Percentiles rank a stretch among this genome's conserved stretches.
These are phyloP conservation scores for Athalia circularis DNA, from an alignment of 2,888 invertebrate species.

Conservation along the genomic window DNA sequence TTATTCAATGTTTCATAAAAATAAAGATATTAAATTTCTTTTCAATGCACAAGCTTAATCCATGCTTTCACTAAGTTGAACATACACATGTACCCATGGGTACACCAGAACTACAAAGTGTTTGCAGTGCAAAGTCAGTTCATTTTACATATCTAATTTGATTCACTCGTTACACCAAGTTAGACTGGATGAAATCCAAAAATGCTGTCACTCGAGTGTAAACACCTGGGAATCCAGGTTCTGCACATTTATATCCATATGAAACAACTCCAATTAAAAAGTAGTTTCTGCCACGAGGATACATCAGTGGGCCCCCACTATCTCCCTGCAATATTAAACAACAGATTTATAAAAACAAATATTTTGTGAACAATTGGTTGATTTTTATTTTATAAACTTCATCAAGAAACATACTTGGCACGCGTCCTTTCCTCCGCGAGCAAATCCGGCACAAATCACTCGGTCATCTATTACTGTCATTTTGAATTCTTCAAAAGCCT, in stretches of 20 bases:
- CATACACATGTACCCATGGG: no score
- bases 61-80: no score
- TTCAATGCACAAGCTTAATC: background rate
- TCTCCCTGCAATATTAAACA: conserved; percentile 76
- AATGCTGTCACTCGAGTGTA: conserved; percentile 82
- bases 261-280: conserved; percentile 81
- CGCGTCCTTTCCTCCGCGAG: conserved; percentile 82
- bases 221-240: conserved; percentile 81
- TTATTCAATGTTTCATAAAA: background rate
- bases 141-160: background rate
- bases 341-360: background rate
- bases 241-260: conserved; percentile 80
- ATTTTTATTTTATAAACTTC: background rate
- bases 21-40: background rate
- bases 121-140: background rate
- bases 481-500: conserved; percentile 77
- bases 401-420: conserved; percentile 77
- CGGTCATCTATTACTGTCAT: conserved; percentile 78
- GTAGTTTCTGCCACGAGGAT: conserved; percentile 72
- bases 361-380: background rate
- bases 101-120: no score
- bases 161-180: conserved; percentile 4
- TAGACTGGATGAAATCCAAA: conserved; percentile 55
- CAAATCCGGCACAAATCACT: conserved; percentile 83
- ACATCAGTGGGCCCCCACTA: conserved; percentile 89